phyloP scores from a whole-genome alignment of 2,797 vertebrate genomes.

The Acrocephalus scirpaceus region DNA sequence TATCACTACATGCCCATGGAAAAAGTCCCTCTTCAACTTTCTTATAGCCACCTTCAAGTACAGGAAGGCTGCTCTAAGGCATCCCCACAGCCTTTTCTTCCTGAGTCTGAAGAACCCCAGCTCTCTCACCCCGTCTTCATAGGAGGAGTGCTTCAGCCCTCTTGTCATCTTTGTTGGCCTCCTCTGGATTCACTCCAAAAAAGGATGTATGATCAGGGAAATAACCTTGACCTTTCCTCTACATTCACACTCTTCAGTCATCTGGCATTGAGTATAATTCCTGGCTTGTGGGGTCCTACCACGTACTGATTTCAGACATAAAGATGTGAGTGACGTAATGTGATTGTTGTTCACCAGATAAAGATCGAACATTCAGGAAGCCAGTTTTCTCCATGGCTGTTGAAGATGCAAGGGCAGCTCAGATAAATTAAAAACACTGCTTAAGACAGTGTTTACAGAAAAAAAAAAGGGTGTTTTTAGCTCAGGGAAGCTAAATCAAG shows the following conservation, averaged over 20 bases:
- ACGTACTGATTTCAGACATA: background rate
- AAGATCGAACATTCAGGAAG: background rate
- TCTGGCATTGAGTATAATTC: background rate
- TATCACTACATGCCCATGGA: background rate
- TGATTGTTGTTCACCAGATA: background rate
- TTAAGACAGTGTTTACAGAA: background rate
- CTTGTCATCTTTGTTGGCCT: background rate
- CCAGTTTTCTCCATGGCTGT: background rate
- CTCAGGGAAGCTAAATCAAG: background rate
- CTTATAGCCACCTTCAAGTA: background rate
- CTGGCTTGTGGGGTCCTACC: background rate
- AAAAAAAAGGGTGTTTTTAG: background rate
- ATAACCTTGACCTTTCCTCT: background rate
- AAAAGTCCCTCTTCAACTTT: background rate
- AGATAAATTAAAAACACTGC: background rate
- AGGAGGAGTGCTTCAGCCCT: background rate
- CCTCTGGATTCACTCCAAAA: background rate
- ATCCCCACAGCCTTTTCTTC: background rate
- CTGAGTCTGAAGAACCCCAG: background rate
- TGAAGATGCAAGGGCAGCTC: background rate
- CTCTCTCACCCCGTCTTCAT: background rate
- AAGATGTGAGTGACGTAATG: background rate
- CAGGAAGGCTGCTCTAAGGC: background rate
- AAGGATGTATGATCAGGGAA: background rate
- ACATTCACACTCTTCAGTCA: background rate